Base-by-base conservation (phyloP, 2,888 invertebrate species). In the Caradrina clavipalpis region DNA sequence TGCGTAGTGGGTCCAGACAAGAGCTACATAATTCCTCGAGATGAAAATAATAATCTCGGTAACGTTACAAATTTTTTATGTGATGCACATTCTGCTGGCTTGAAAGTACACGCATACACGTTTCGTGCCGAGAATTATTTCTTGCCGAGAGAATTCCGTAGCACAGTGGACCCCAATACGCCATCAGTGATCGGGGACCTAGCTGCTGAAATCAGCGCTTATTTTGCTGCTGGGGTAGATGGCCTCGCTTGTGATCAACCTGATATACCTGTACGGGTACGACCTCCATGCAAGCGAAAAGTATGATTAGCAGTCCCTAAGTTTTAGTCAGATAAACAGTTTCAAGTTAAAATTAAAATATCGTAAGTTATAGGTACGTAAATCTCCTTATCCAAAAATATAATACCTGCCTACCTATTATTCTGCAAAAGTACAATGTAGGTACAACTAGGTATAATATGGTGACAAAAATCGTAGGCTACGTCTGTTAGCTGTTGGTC, bases 171-270 rank as follows among this genome's bases (percentile, higher is more conserved):
- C n/a, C 49, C 73, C 7, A 1, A 65, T n/a, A 80, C 85, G 4
- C 82, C 85, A 5, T 69, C 80, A 7, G 88, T 85, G 22, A 85
- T 91, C 35, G 95, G 95, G 5, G 81, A 96, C 62, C 83, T 92
- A 0, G 82, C 76, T 19, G 90, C 89, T 51, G 95, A 96, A 86
- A 69, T 96, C 42, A 85, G 84, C 75, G 92, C 90, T 0, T 96
- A 90, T 73, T 79, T 95, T 7, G 89, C 88, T 11, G 87, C 94
- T 39, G 95, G 95, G 26, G 89, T 96, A 47, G 95, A 96, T 56
- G 95, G 95, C 6, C 83, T 94, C 3, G 95, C 95, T 76, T 87
- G 90, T 62, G 95, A 96, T 70, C 95, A 96, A 76, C 95, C 95
- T n/a, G 92, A 96, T 77, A 87, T 91, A 39, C 89, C 91, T 2